Percentiles rank a stretch among this genome's conserved stretches.
These are phyloP conservation scores for Bos taurus DNA, from an alignment of 2,113 vertebrate species.

Conservation along the genomic window ARS-UCD2.0 NC_037338.1:27639501-27640000, in stretches of 20 bases:
- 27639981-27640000: not conserved
- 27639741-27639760: too few relatives aligned
- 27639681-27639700: not conserved
- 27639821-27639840: not conserved
- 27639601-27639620: too few relatives aligned
- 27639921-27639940: not conserved
- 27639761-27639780: not conserved
- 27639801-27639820: not conserved
- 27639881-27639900: not conserved
- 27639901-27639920: not conserved
- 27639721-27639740: not conserved
- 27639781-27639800: not conserved
- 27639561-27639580: not conserved
- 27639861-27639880: not conserved
- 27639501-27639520: not conserved
- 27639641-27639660: not conserved
- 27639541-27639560: not conserved
- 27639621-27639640: not conserved
- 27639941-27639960: rapidly evolving
- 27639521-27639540: not conserved
- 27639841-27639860: not conserved
- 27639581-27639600: not conserved
- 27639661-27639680: not conserved
- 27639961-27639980: not conserved
- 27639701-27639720: not conserved